Base-by-base conservation (phyloP, 2,797 vertebrate species). In the Crenuchus spilurus region DNA sequence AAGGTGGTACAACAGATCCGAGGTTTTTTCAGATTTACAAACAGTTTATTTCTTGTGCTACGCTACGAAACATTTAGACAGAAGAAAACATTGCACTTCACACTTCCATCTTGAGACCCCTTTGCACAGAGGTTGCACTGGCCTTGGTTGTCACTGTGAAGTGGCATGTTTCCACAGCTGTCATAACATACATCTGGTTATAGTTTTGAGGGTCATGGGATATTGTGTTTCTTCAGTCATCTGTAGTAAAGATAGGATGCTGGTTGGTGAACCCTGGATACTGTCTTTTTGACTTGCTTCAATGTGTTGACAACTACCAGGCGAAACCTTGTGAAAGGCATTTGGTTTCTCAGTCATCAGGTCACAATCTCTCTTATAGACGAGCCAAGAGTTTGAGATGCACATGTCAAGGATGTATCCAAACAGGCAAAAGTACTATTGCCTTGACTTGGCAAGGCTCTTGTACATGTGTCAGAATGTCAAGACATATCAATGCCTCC, bases 391-490 rank as follows among this genome's bases (percentile, higher is more conserved):
- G n/a, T n/a, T n/a, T n/a, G n/a, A 65, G 75, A 85, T 48, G 26
- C 39, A 69, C 22, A 83, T 73, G 49, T 75, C 33, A 60, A 39
- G 33, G 28, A 69, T 31, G 10, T 73, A 77, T 61, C 33, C 35
- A 1, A 60, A 20, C 5, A 79, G 69, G 16, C 75, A 70, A 41
- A 75, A 14, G 26, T 81, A 79, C 74, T 62, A 82, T 75, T 55
- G 0, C 20, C 63, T 46, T 71, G 80, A 48, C 24, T 76, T 82
- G 30, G 48, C 77, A 31, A 75, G 77, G 65, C 75, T 85, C 74
- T 85, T 86, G 42, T 84, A 80, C 41, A 82, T 13, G 58, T 84
- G 78, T 61, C 41, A 83, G 33, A 72, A 83, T 82, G 72, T 81
- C 64, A 58, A 58, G 76, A 86, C 8, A 83, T 57, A 81, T 82